Evolutionary conservation across 2,888 invertebrate species (phyloP).

Genomic region (Nymphalis urticae): DNA sequence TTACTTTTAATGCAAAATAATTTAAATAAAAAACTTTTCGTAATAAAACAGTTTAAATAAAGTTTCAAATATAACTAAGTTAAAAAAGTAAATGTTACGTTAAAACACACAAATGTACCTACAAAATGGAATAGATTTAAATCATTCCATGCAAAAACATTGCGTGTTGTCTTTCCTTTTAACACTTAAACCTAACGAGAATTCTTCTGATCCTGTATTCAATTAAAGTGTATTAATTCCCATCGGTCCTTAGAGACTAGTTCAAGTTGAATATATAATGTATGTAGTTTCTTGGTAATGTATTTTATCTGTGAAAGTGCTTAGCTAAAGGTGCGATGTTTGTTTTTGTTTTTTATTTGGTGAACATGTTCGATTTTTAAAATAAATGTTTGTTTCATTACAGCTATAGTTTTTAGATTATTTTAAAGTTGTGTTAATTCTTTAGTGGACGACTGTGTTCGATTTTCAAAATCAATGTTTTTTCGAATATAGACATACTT

Average conservation of each 20-base stretch:
- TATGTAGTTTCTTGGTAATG: conserved; percentile 23
- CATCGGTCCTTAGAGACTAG: conserved; percentile 39
- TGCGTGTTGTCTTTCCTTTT: conserved; percentile 43
- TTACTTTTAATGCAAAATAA: no score
- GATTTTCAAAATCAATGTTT: no score
- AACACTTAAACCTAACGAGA: conserved; percentile 26
- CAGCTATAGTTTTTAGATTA: no score
- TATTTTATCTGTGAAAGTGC: conserved; percentile 13
- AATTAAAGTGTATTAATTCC: conserved; percentile 43
- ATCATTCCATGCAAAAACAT: conserved; percentile 67
- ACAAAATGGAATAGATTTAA: conserved; percentile 49
- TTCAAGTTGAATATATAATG: conserved; percentile 34
- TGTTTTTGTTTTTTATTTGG: no score
- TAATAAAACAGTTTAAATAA: no score
- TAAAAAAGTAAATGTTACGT: neutral
- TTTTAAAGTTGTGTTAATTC: no score
- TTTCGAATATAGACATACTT: no score
- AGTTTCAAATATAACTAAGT: neutral
- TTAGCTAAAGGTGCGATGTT: neutral
- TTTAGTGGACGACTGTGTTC: no score
- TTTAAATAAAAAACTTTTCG: no score
- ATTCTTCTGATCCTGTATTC: conserved; percentile 42
- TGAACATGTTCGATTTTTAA: no score
- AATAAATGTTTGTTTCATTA: no score
- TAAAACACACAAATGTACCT: conserved; percentile 1